Base-by-base conservation (phyloP, 2,113 vertebrate genomes). In the Sylvia atricapilla region DNA sequence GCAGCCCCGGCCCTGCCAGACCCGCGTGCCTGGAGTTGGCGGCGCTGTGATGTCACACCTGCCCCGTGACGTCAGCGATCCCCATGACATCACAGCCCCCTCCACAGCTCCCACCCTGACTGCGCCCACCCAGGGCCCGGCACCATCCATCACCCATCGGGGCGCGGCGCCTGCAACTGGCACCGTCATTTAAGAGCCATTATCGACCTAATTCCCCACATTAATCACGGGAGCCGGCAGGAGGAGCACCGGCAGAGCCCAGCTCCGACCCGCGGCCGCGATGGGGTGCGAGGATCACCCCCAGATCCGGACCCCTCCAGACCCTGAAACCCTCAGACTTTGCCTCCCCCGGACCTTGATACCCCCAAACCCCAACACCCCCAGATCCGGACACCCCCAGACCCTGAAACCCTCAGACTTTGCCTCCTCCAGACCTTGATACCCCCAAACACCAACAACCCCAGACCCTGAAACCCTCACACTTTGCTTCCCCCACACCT, bases 111-210 rank as follows among this genome's bases (percentile, higher is more conserved):
- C 73, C 39, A 44, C 43, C 59, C 58, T 1, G 49, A 82, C 69
- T 55, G 37, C 8, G 6, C 70, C 77, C 93, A 70, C 59, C 53
- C 49, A 4, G 93, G 73, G 44, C 79, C 90, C 11, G 30, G 92
- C 35, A 2, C 37, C 95, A 93, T 88, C 93, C 93, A 64, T 97
- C 96, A 90, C 47, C 47, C 84, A 41, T 7, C 74, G 84, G 84
- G 74, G 63, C 63, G 73, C 39, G 84, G 84, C 60, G 70, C 60
- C 83, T 9, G 83, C 83, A 7, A 64, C 52, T 58, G 89, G 96
- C 95, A 93, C 73, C 94, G 76, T 92, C 96, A 73, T 90, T 93
- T 90, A 89, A 66, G 90, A 44, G 16, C 95, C 63, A 56, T 96
- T 92, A 95, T 46, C 88, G 85, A 35, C 87, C 58, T 82, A 95